Conservation (phyloP, 2,888 invertebrate genomes). For the Chrysomela aeneicollis region DNA sequence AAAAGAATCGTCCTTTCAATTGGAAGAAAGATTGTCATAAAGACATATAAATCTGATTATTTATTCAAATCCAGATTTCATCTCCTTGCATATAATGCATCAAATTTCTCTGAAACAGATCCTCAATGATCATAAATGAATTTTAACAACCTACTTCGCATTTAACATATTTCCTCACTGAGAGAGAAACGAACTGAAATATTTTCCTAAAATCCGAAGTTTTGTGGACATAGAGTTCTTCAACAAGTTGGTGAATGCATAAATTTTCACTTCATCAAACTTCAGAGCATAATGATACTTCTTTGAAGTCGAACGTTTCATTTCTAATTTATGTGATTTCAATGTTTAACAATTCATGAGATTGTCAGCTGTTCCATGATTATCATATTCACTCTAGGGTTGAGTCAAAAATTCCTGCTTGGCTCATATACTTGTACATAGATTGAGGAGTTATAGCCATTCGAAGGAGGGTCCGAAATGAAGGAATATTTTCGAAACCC, state of each 20-base stretch:
- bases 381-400: no score
- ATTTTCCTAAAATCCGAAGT: not conserved
- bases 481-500: no score
- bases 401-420: no score
- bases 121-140: not conserved
- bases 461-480: no score
- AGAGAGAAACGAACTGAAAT: not conserved
- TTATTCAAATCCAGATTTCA: no score
- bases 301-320: constrained; percentile 6
- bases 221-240: constrained; percentile 8
- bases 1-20: no score
- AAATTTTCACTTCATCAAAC: constrained; percentile 14
- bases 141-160: not conserved
- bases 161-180: not conserved
- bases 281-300: not conserved
- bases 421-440: no score
- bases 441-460: no score
- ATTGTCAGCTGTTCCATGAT: not conserved
- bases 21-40: no score
- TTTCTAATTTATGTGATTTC: constrained; percentile 14
- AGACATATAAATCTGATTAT: no score
- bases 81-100: no score
- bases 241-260: constrained; percentile 14
- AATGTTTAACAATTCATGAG: not conserved
- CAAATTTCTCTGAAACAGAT: not conserved